Evolutionary conservation across 2,888 invertebrate species (phyloP), one percentile per base, ranked within the genome.

Genomic region (Diachrysia chrysitis): DNA sequence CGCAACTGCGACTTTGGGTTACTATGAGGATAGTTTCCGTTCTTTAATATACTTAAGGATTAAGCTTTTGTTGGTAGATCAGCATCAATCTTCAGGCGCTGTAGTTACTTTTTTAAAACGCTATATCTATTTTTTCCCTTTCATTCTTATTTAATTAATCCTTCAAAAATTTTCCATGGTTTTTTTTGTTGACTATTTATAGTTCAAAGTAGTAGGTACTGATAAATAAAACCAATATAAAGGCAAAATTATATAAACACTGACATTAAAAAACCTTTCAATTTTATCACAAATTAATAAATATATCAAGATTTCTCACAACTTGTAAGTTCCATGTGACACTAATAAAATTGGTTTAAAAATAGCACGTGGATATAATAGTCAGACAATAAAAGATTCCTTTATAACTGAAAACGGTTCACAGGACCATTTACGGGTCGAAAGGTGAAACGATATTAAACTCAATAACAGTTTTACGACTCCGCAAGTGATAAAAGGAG

Each of bases 391-490:
- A 70, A 66, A 67, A 62, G 23, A 58, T 58, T 56, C 62, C 48
- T 66, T 58, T 59, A 75, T 59, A 69, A 59, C 59, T 66, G 51
- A 75, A 54, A 69, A 68, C 55, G 29, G 63, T 67, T 71, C 63
- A 68, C 61, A 71, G 72, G 76, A 75, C 79, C 60, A 69, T 81
- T 73, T 73, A 62, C 46, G 67, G 80, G 89, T 88, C 84, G 82
- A 76, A 73, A 88, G 89, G 86, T 89, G 87, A 87, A 80, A 58
- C 75, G 86, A 89, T 90, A 87, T 82, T 81, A 77, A 79, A 85
- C 82, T 83, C 81, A 82, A 86, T 86, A 89, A 89, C 87, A 89
- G 81, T 83, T 89, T 89, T 85, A 88, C 64, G 81, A 86, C 82
- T 58, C 23, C 57, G 58, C 23, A 29, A 66, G 81, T 67, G 82